Percentiles rank a stretch among this genome's conserved stretches.
These are phyloP conservation scores for Nomada flava DNA, from an alignment of 2,888 invertebrate species.

Conservation along the genomic window DNA sequence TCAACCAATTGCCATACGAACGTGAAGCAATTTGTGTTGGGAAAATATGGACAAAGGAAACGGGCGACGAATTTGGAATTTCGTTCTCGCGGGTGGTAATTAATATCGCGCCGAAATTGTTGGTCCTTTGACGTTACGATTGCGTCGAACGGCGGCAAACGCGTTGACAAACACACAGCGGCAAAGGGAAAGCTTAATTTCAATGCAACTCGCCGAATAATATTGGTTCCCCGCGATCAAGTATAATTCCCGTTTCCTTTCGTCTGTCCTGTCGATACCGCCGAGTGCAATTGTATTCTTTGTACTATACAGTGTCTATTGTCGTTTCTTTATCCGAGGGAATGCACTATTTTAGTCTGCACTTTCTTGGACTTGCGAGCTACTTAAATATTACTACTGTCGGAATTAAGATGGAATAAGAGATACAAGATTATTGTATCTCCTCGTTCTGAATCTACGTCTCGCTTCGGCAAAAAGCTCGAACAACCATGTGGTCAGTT, in stretches of 20 bases:
- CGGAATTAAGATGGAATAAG: background rate
- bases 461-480: background rate
- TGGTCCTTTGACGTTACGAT: constrained; percentile 18
- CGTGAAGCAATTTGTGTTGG: background rate
- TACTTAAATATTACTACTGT: background rate
- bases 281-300: background rate
- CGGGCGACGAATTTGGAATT: constrained; percentile 19
- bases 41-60: background rate
- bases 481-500: constrained; percentile 35
- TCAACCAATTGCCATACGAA: background rate
- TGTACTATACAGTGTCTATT: background rate
- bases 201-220: constrained; percentile 13
- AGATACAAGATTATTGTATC: background rate
- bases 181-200: constrained; percentile 45
- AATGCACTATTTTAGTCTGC: background rate
- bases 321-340: background rate
- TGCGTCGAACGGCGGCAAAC: constrained; percentile 2
- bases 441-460: background rate
- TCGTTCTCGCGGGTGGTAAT: constrained; percentile 3
- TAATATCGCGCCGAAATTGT: constrained; percentile 34
- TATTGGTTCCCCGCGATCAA: constrained; percentile 11
- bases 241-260: background rate
- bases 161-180: constrained; percentile 5
- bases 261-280: background rate
- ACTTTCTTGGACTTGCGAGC: background rate